These are phyloP conservation scores for Antennarius maculatus DNA, from an alignment of 2,797 vertebrate species.

Conservation along the genomic window DNA sequence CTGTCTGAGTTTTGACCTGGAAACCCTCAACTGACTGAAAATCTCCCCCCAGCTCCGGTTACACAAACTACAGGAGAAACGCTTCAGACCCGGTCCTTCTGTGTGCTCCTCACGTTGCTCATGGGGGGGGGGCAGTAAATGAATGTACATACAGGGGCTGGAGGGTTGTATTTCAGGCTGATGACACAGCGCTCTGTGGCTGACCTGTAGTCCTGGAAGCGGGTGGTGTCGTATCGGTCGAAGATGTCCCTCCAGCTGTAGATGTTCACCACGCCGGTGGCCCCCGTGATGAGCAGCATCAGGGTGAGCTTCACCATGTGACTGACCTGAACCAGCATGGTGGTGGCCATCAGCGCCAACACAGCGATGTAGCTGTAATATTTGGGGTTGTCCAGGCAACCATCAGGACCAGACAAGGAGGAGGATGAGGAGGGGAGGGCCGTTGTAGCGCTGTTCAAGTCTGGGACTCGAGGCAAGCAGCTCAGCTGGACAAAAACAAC, in stretches of 20 bases:
- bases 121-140: too few species aligned
- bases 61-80: too few species aligned
- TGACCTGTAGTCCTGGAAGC: constrained; percentile 87
- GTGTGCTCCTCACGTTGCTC: too few species aligned
- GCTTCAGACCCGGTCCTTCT: too few species aligned
- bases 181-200: constrained; percentile 17
- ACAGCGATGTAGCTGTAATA: constrained; percentile 92
- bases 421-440: constrained; percentile 6
- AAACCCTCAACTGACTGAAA: too few species aligned
- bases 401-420: constrained; percentile 19
- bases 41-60: too few species aligned
- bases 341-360: constrained; percentile 91
- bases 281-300: constrained; percentile 89
- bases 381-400: constrained; percentile 90
- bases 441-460: constrained; percentile 38
- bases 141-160: not conserved
- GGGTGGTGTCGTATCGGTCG: constrained; percentile 85
- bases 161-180: not conserved
- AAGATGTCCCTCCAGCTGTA: constrained; percentile 92
- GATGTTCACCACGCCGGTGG: constrained; percentile 87
- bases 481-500: constrained; percentile 82
- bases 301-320: constrained; percentile 98
- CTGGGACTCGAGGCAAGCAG: constrained; percentile 78
- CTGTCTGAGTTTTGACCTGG: too few species aligned
- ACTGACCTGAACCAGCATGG: constrained; percentile 98